phyloP scores from a whole-genome alignment of 2,888 invertebrate genomes.

The Chaitophorus viminalis region DNA sequence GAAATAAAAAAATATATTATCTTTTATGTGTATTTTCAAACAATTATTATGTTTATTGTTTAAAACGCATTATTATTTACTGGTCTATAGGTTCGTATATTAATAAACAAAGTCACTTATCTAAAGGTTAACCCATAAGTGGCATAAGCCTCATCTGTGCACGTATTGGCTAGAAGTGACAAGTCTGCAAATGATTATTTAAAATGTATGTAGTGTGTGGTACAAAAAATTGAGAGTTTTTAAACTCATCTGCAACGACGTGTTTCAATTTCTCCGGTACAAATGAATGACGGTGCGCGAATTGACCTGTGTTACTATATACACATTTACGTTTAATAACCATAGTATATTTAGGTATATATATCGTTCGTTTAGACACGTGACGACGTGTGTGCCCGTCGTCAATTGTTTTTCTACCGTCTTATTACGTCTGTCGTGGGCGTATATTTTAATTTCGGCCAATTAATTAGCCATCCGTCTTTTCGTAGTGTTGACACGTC shows the following conservation, averaged over 20 bases:
- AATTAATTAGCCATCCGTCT: constrained; percentile 47
- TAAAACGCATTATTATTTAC: no score
- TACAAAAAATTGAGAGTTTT: no score
- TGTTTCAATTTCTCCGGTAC: constrained; percentile 22
- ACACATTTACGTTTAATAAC: background rate
- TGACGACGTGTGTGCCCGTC: background rate
- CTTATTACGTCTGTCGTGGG: background rate
- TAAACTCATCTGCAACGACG: background rate
- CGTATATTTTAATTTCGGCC: constrained; percentile 53
- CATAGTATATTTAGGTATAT: background rate
- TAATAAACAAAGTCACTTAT: no score
- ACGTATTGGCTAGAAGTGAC: no score
- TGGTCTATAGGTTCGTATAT: no score
- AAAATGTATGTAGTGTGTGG: no score
- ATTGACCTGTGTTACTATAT: constrained; percentile 39
- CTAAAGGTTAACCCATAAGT: no score
- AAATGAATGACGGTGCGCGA: constrained; percentile 3
- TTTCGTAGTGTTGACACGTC: background rate
- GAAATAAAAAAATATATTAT: no score
- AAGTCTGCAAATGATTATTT: no score
- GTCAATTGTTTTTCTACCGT: background rate
- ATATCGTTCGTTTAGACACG: constrained; percentile 12
- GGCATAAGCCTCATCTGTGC: no score
- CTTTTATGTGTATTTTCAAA: no score
- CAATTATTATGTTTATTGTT: no score